phyloP scores from a whole-genome alignment of 2,113 vertebrate genomes.

The Bubo blakistoni region DNA sequence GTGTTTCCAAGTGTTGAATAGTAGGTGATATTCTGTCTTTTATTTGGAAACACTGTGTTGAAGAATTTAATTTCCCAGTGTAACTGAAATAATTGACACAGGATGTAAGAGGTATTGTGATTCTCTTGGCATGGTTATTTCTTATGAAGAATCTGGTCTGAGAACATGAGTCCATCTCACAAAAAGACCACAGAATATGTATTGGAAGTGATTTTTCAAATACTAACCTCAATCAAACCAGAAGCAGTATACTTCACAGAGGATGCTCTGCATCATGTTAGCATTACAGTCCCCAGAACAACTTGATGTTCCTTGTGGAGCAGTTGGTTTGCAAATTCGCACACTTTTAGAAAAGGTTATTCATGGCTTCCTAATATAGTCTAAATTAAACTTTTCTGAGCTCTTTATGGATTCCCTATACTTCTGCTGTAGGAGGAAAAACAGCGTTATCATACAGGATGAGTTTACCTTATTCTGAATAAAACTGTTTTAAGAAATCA shows the following conservation, averaged over 20 bases:
- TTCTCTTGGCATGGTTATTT: background rate
- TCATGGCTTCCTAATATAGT: background rate
- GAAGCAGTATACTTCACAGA: background rate
- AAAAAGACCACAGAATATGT: background rate
- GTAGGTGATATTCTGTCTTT: background rate
- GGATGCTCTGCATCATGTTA: background rate
- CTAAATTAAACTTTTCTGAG: background rate
- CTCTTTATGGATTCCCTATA: background rate
- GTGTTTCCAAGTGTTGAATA: background rate
- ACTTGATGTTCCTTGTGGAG: background rate
- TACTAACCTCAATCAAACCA: background rate
- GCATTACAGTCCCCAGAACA: background rate
- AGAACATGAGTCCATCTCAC: background rate
- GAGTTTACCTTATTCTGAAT: background rate
- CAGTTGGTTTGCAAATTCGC: background rate
- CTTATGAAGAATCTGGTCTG: background rate
- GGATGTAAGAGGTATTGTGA: background rate
- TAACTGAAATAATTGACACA: background rate
- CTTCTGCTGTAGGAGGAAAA: background rate
- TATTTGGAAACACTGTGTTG: background rate
- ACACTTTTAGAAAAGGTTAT: background rate
- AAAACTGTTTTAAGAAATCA: background rate
- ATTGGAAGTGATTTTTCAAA: background rate
- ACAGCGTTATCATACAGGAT: accelerated
- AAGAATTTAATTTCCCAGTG: background rate